phyloP scores from a whole-genome alignment of 2,888 invertebrate genomes.

The Deroplatys truncata region DNA sequence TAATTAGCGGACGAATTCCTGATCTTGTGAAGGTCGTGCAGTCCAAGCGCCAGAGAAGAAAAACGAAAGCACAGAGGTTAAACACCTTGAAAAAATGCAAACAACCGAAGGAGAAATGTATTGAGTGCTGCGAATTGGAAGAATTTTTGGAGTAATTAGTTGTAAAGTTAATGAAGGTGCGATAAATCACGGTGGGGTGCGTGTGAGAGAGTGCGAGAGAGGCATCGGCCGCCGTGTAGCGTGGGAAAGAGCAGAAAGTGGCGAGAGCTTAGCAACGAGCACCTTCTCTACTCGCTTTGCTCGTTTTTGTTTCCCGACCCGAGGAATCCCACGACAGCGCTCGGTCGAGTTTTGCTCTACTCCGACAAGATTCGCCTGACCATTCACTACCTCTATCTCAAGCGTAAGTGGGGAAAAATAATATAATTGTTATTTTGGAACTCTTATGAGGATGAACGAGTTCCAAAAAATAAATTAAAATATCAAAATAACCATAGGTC shows the following conservation, averaged over 20 bases:
- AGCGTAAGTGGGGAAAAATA: too few relatives aligned
- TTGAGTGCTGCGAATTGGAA: not conserved
- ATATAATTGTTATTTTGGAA: too few relatives aligned
- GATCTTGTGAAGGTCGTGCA: too few relatives aligned
- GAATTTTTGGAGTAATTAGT: not conserved
- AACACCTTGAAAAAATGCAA: not conserved
- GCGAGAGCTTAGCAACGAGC: not conserved
- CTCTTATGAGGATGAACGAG: too few relatives aligned
- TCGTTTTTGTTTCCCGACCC: not conserved
- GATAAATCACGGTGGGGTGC: not conserved
- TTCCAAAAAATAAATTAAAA: too few relatives aligned
- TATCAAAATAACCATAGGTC: too few relatives aligned
- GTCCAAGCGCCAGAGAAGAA: too few relatives aligned
- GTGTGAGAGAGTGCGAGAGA: not conserved
- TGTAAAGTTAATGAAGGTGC: not conserved
- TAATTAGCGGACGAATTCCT: too few relatives aligned
- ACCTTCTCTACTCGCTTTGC: not conserved
- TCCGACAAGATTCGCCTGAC: not conserved
- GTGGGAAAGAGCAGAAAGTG: not conserved
- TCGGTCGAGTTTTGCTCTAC: not conserved
- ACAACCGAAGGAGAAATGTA: not conserved
- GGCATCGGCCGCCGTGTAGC: not conserved
- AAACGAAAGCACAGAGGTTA: not conserved
- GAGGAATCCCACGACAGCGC: conserved; percentile 3
- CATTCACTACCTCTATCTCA: too few relatives aligned